These are phyloP conservation scores for Halichondria panicea DNA, from an alignment of 37 sponge, comb jelly and placozoan species.

Conservation along the genomic window DNA sequence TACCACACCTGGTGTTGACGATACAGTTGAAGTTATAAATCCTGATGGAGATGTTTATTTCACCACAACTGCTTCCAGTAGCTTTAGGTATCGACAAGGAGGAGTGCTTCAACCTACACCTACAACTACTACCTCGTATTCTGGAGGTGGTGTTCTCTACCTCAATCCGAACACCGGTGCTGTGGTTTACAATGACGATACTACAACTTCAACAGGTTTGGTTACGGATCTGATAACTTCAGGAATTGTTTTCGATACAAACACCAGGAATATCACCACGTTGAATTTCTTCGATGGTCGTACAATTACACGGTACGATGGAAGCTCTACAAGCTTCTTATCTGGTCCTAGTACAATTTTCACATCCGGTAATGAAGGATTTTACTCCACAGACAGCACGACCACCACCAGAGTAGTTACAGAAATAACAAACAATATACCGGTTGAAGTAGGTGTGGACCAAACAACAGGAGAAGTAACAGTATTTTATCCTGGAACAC, in stretches of 20 bases:
- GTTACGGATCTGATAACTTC: background rate
- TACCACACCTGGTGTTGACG: too few relatives aligned
- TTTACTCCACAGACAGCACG: slow-evolving; percentile 5
- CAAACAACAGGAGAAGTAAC: background rate
- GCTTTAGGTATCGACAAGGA: too few relatives aligned
- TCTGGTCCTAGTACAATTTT: slow-evolving; percentile 10
- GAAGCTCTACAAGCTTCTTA: background rate
- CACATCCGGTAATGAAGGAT: background rate
- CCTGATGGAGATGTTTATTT: too few relatives aligned
- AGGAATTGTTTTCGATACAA: background rate
- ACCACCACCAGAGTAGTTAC: too few relatives aligned
- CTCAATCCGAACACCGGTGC: background rate
- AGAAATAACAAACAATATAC: too few relatives aligned
- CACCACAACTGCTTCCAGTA: background rate
- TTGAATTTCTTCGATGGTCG: slow-evolving; percentile 2
- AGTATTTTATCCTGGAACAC: background rate
- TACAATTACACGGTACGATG: background rate
- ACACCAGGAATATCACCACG: background rate
- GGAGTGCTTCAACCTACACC: too few relatives aligned
- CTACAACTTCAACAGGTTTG: background rate
- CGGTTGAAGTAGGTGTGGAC: too few relatives aligned
- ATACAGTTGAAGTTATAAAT: too few relatives aligned
- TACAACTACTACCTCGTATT: background rate
- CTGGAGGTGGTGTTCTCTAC: slow-evolving; percentile 8
- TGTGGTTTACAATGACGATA: background rate